Conservation (phyloP, 2,888 invertebrate species). For the Lucinisca nassula region DNA sequence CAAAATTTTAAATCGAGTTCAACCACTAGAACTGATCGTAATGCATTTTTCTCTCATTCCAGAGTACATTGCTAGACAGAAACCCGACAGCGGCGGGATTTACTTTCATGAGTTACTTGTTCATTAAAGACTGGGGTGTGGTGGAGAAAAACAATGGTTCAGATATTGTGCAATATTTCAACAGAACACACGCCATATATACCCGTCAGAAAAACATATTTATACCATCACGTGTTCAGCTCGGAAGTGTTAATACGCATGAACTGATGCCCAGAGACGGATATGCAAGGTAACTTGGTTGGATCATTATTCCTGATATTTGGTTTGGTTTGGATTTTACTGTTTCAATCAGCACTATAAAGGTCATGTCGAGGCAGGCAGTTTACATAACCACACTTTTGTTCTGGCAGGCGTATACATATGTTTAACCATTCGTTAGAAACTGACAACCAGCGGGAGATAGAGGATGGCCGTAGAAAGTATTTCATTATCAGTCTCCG, state of each 20-base stretch:
- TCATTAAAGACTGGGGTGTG: slow-evolving; percentile 39
- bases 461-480: too few species aligned
- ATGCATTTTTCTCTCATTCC: neutral
- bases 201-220: slow-evolving; percentile 44
- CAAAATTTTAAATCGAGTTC: too few species aligned
- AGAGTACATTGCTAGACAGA: slow-evolving; percentile 9
- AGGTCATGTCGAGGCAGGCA: too few species aligned
- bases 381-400: too few species aligned
- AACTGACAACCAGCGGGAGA: too few species aligned
- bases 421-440: too few species aligned
- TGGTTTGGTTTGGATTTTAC: too few species aligned
- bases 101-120: slow-evolving; percentile 33
- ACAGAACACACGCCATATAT: slow-evolving; percentile 38
- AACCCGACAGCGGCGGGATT: slow-evolving; percentile 43
- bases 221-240: slow-evolving; percentile 16
- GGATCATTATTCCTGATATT: too few species aligned
- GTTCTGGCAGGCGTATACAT: too few species aligned
- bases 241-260: slow-evolving; percentile 28
- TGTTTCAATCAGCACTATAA: too few species aligned
- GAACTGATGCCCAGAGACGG: slow-evolving; percentile 21
- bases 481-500: too few species aligned
- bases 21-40: too few species aligned
- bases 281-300: slow-evolving; percentile 30
- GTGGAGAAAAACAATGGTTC: slow-evolving; percentile 16
- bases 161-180: slow-evolving; percentile 38